Conservation (phyloP, 1,140 invertebrate genomes). For the Aleiodes sp. region DNA sequence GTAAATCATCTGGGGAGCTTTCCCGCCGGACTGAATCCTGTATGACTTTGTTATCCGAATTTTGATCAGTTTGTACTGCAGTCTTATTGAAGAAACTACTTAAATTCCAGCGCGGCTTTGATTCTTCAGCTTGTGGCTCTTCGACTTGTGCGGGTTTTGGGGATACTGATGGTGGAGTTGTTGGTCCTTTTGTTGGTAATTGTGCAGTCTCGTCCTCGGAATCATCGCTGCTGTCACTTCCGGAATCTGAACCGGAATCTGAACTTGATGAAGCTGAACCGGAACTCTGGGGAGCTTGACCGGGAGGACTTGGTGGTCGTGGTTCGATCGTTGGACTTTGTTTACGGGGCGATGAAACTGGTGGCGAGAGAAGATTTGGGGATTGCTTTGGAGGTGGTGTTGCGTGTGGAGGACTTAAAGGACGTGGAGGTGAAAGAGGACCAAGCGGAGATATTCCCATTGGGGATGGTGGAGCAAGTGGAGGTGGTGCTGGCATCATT, state of each 20-base stretch:
- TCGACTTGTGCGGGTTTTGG: slow-evolving; percentile 55
- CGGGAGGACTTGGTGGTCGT: slow-evolving; percentile 56
- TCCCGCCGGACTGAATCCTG: slow-evolving; percentile 46
- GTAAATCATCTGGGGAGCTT: slow-evolving; percentile 27
- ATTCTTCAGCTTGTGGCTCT: slow-evolving; percentile 55
- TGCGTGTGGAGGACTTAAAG: slow-evolving; percentile 38
- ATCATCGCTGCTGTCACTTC: slow-evolving; percentile 66
- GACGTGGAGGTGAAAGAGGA: slow-evolving; percentile 44
- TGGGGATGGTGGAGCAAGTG: slow-evolving; percentile 54
- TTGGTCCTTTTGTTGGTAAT: slow-evolving; percentile 47
- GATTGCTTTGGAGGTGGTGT: slow-evolving; percentile 41
- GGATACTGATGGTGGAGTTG: slow-evolving; percentile 56
- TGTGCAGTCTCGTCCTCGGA: slow-evolving; percentile 61
- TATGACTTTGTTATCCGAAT: slow-evolving; percentile 47
- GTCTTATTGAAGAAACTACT: slow-evolving; percentile 64
- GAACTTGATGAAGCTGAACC: slow-evolving; percentile 63
- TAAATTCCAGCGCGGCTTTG: slow-evolving; percentile 67
- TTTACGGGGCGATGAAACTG: slow-evolving; percentile 33
- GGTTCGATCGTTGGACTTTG: slow-evolving; percentile 36
- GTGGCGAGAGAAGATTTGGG: slow-evolving; percentile 39
- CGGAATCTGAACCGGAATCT: slow-evolving; percentile 65
- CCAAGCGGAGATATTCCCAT: slow-evolving; percentile 53
- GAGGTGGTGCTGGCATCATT: slow-evolving; percentile 49
- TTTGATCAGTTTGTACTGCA: slow-evolving; percentile 46
- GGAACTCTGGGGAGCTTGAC: slow-evolving; percentile 54